Evolutionary conservation across 2,113 vertebrate genomes (phyloP), one percentile per base, ranked within the genome.

Genomic region (Oxyruncus cristatus): DNA sequence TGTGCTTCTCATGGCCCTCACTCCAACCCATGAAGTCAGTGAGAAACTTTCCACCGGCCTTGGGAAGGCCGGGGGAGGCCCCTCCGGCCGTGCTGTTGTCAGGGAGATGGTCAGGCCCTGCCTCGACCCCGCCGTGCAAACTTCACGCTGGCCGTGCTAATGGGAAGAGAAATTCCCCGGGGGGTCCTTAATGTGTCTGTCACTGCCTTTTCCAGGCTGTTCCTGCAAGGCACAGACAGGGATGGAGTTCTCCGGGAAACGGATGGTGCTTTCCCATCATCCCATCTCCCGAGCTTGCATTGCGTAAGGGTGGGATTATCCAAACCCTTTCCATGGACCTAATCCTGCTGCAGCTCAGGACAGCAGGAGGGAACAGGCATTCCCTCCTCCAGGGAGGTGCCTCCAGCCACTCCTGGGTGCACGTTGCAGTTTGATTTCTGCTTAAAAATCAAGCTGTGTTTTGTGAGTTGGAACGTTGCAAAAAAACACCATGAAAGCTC

Each of bases 401-500:
- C n/a, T 35, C 22, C n/a, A 59, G 56, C 14, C 6, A 88, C 32
- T 55, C 50, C 32, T 13, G 55, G 46, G 18, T 41, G 10, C 42
- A 24, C 4, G 19, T 65, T 33, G 59, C 9, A 23, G 74, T 93
- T 58, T 67, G 32, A 9, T 62, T 88, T 88, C 76, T 30, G n/a
- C 61, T 78, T 71, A 28, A 89, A 58, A 77, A n/a, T 39, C 41
- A 8, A 1, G 3, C 41, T 2, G 35, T 7, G 42, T 78, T 73
- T 55, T 18, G 78, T 70, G 28, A 88, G 61, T 65, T 76, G 89
- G 93, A 88, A 83, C 65, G 14, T 42, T 94, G 92, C 73, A 78
- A 95, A 95, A 95, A 33, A 24, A 8, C 23, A 10, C 58, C 96
- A 96, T 77, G 84, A 95, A 96, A 95, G 89, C 96, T 93, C 62